Base-by-base conservation (phyloP, 2,888 invertebrate genomes). In the Drosophila putrida region DNA sequence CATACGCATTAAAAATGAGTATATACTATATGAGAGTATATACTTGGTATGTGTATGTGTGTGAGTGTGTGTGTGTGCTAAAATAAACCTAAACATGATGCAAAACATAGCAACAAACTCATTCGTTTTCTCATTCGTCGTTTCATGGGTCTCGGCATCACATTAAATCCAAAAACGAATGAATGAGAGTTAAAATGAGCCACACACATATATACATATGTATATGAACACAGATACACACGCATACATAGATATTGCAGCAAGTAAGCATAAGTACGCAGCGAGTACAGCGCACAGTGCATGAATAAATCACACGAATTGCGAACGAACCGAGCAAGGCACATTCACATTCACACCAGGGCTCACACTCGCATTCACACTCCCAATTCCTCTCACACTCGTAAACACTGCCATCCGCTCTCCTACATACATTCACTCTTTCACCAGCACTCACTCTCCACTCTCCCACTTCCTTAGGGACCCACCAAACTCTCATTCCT, bases 151-250 rank as follows among this genome's bases (percentile, higher is more conserved):
- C 71, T 71, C 79, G 72, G 80, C 76, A 79, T 71, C 86, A 88
- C 82, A 83, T 83, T 85, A 82, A 82, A 80, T 88, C 85, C 75
- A 82, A 84, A 78, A 86, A 80, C 83, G 83, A 84, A 82, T 84
- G 88, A 86, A 84, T 86, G 88, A 86, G 89, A 86, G 89, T 88
- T 88, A 85, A 87, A 88, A 84, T 89, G 85, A 85, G 85, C 82
- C 66, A 67, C 59, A 73, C 70, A 73, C 55, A 68, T 4, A 20
- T 20, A 41, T 20, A 41, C 31, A 46, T 28, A 70, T 31, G 47
- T 35, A 41, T 9, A 41, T 15, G 59, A 28, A 55, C 35, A 49
- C 13, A 68, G 20, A 53, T 41, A 46, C 39, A 60, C 35, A 43
- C 15, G 69, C 20, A 69, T 13, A 55, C 28, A 71, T 15, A 67